phyloP scores from a whole-genome alignment of 1,140 invertebrate genomes.

The Camponotus floridanus region DNA sequence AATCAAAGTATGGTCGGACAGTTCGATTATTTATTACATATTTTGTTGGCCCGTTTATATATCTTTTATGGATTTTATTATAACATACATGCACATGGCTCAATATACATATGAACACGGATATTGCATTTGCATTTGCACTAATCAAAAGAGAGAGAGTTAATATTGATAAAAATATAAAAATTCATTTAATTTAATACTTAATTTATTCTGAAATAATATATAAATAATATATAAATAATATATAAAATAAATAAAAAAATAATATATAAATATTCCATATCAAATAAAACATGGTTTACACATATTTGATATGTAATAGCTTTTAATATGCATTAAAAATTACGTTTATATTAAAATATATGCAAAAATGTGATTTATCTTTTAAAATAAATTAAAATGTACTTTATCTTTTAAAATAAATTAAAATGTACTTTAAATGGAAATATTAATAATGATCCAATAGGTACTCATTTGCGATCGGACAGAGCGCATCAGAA shows the following conservation, averaged over 20 bases:
- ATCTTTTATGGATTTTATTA: conserved; percentile 1
- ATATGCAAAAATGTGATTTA: conserved; percentile 43
- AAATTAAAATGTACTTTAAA: background rate
- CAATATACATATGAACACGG: background rate
- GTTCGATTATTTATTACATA: conserved; percentile 31
- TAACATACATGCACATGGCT: background rate
- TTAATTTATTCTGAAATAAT: background rate
- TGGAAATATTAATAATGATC: conserved; percentile 9
- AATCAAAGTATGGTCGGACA: background rate
- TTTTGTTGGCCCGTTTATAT: background rate
- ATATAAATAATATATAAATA: no score
- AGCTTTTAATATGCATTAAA: conserved; percentile 28
- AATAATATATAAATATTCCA: no score
- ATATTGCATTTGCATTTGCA: background rate
- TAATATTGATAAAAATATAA: conserved; percentile 5
- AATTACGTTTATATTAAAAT: conserved; percentile 1
- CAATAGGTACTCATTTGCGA: background rate
- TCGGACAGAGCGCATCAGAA: background rate
- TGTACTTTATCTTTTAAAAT: conserved; percentile 13
- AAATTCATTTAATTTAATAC: conserved; percentile 3
- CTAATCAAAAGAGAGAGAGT: background rate
- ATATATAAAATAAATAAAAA: no score
- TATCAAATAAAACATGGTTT: background rate
- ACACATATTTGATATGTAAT: conserved; percentile 15
- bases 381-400: conserved; percentile 38